Conservation (phyloP, 1,140 invertebrate species). For the Drosophila ananassae region DNA sequence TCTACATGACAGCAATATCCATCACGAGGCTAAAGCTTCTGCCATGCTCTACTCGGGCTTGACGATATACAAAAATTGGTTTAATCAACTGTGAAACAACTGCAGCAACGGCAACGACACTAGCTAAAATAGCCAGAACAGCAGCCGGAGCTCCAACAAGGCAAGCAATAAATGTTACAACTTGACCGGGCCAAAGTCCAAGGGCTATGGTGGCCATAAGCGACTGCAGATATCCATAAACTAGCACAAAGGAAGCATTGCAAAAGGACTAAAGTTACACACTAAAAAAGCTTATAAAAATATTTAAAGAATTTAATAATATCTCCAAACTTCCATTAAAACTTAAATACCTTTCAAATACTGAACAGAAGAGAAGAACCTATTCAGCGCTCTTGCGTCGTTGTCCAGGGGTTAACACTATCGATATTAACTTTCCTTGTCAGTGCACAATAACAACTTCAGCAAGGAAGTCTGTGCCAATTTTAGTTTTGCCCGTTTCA, state of each 20-base stretch:
- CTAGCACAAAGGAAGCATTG: slow-evolving; percentile 1
- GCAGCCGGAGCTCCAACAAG: slow-evolving; percentile 9
- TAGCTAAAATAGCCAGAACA: slow-evolving; percentile 47
- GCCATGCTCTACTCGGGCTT: slow-evolving; percentile 48
- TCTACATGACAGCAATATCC: slow-evolving; percentile 78
- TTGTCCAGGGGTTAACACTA: slow-evolving; percentile 31
- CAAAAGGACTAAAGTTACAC: neutral
- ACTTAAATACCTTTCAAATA: neutral
- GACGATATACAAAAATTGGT: slow-evolving; percentile 79
- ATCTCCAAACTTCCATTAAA: neutral
- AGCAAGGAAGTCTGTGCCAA: slow-evolving; percentile 42
- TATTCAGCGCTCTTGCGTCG: slow-evolving; percentile 21
- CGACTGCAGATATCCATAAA: slow-evolving; percentile 20
- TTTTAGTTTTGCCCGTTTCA: slow-evolving; percentile 49
- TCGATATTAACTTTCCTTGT: slow-evolving; percentile 73
- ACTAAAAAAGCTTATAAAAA: neutral
- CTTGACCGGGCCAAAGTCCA: slow-evolving; percentile 43
- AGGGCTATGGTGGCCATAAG: slow-evolving; percentile 8
- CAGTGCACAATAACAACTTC: slow-evolving; percentile 49
- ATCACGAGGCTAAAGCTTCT: slow-evolving; percentile 64
- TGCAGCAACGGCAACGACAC: slow-evolving; percentile 63
- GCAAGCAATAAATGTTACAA: slow-evolving; percentile 53
- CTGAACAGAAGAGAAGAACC: neutral
- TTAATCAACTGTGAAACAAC: slow-evolving; percentile 83
- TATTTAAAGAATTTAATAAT: neutral